Evolutionary conservation across 2,113 vertebrate genomes (phyloP), one percentile per base, ranked within the genome.

Genomic region (Melanostigma gelatinosum): DNA sequence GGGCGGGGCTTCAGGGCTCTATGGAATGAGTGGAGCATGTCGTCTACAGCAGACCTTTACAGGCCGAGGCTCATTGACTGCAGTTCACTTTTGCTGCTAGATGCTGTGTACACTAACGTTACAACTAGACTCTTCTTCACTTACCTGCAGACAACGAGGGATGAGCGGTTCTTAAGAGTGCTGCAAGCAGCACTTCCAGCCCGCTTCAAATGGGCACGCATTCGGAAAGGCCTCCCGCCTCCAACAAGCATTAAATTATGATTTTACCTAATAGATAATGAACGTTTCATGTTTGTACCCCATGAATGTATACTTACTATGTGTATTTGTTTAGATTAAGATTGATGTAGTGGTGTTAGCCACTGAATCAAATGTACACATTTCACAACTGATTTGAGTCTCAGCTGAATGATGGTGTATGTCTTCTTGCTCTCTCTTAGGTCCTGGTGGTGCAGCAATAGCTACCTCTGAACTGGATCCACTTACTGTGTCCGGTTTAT

Each of bases 381-480:
- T 55, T 52, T 69, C 42, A 46, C 58, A 68, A 0, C 20, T 75
- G 62, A 58, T 7, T 60, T 34, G 38, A 48, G 24, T 4, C 22
- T 44, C 18, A 42, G 50, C n/a, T 11, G 76, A n/a, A 82, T 75
- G 68, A 50, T 24, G 20, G 64, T 60, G 71, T 76, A 32, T 80
- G 58, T 86, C n/a, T 60, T 52, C 29, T 22, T 75, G 78, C 73
- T 84, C 76, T 74, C 58, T 16, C 57, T 24, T 6, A 91, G 91
- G 86, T 88, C 82, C 77, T 63, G 78, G 74, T 77, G 83, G 82
- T 75, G 77, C 84, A 80, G 83, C 76, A 89, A 75, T 86, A 87
- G 85, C 85, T 65, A 72, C 89, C 85, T 90, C 85, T 86, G 75
- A 91, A 74, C 84, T 80, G 88, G 84, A 85, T 85, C 88, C 79